phyloP scores from a whole-genome alignment of 2,797 vertebrate genomes.

The Falco berigora region DNA sequence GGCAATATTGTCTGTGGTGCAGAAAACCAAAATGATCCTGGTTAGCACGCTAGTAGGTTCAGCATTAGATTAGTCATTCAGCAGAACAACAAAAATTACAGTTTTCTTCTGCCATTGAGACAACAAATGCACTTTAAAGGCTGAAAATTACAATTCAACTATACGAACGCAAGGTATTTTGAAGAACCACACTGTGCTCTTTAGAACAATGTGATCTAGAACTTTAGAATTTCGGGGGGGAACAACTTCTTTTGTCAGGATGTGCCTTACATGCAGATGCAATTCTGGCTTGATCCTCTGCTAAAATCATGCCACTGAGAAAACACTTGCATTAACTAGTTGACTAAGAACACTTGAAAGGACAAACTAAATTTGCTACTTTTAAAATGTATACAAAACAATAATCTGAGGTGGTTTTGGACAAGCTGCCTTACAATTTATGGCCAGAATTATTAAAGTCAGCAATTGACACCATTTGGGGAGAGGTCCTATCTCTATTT shows the following conservation, averaged over 20 bases:
- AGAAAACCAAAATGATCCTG: not conserved
- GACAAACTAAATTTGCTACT: not conserved
- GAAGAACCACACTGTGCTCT: not conserved
- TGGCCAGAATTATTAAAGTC: not conserved
- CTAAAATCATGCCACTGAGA: not conserved
- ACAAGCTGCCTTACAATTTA: not conserved
- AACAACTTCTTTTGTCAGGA: not conserved
- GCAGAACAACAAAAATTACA: not conserved
- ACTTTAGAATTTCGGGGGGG: not conserved
- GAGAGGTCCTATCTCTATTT: not conserved
- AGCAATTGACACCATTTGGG: not conserved
- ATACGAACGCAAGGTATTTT: not conserved
- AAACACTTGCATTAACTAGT: not conserved
- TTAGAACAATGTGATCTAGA: not conserved
- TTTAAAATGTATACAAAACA: not conserved
- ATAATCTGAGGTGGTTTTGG: not conserved
- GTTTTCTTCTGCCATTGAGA: not conserved
- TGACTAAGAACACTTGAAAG: not conserved
- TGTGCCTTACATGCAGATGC: not conserved
- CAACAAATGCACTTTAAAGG: not conserved
- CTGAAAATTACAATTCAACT: not conserved
- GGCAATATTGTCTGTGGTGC: not conserved
- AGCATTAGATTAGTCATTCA: not conserved
- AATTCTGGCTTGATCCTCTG: not conserved
- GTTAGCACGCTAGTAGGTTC: not conserved